Evolutionary conservation across 2,113 vertebrate species (phyloP), one percentile per base, ranked within the genome.

Genomic region (Origma solitaria): DNA sequence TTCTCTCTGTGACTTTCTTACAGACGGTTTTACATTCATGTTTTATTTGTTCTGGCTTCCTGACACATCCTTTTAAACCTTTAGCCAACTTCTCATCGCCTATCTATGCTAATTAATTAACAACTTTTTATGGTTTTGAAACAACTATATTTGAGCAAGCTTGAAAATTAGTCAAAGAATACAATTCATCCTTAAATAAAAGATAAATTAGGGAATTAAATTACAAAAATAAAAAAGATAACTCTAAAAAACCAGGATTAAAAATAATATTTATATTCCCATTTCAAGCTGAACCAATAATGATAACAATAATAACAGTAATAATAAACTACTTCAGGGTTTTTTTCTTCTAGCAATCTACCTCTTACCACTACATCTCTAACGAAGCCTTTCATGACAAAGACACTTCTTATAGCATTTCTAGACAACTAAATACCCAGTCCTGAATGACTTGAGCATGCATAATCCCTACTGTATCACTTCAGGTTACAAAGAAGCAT

Each of bases 401-500:
- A 91, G 62, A 47, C 50, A 80, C 30, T 86, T 84, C 69, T 82
- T 73, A 49, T 15, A 88, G 60, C 24, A 82, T 51, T 94, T 88
- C 50, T 62, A 86, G 71, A 88, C 42, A 94, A 83, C 33, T 60
- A 40, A 57, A 51, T 50, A 77, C 45, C 66, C 37, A 65, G 75
- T 62, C 33, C 38, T 79, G 82, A 82, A 56, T 72, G 84, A 94
- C 49, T 79, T 82, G 62, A 90, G 35, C 75, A 47, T 72, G 54
- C 50, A 86, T 61, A 96, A 95, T 92, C 85, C 92, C 93, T 87
- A n/a, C 50, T 56, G 79, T 50, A 95, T 77, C 75, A 88, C 49
- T 95, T 72, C 71, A 83, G 82, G 62, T 94, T 82, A 92, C 91
- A 89, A 85, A 90, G 84, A 58, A 69, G 38, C 37, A 58, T 69